These are phyloP conservation scores for Nixonia krombeini DNA, from an alignment of 1,140 invertebrate genomes.

Conservation along the genomic window DNA sequence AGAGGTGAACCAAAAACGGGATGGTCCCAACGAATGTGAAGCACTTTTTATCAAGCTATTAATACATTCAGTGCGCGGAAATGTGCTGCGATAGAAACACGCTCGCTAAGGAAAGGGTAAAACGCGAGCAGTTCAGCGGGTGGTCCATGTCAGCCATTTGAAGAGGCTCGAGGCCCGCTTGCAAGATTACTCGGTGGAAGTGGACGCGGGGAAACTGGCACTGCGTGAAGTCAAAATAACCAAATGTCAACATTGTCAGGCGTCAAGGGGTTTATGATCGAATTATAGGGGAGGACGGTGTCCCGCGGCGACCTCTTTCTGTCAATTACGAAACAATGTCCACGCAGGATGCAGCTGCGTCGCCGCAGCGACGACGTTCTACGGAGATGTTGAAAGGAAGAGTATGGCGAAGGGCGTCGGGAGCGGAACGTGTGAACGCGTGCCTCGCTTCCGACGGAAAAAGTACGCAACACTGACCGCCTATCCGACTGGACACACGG, in stretches of 20 bases:
- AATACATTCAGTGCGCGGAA: too few species aligned
- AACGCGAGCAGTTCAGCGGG: constrained; percentile 41
- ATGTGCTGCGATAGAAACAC: too few species aligned
- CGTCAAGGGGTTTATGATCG: constrained; percentile 64
- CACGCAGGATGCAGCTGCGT: constrained; percentile 41
- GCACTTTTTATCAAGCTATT: too few species aligned
- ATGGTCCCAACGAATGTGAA: too few species aligned
- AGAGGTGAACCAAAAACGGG: too few species aligned
- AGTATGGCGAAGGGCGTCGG: constrained; percentile 18
- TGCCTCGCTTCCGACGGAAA: constrained; percentile 8
- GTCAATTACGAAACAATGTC: constrained; percentile 53
- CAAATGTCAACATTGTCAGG: constrained; percentile 63
- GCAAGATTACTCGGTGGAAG: constrained; percentile 37
- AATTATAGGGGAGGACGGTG: constrained; percentile 56
- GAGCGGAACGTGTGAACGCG: not conserved
- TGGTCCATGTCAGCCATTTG: constrained; percentile 32
- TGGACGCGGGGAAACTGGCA: constrained; percentile 21
- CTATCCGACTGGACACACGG: constrained; percentile 39
- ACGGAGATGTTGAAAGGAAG: constrained; percentile 1
- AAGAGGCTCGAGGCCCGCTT: constrained; percentile 13
- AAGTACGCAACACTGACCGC: constrained; percentile 37
- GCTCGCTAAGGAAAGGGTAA: constrained; percentile 33
- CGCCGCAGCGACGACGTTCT: constrained; percentile 12
- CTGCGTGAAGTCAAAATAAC: constrained; percentile 66
- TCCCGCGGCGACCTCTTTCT: constrained; percentile 54